These are phyloP conservation scores for Oncorhynchus mykiss DNA, from an alignment of 2,113 vertebrate species.

Conservation along the genomic window DNA sequence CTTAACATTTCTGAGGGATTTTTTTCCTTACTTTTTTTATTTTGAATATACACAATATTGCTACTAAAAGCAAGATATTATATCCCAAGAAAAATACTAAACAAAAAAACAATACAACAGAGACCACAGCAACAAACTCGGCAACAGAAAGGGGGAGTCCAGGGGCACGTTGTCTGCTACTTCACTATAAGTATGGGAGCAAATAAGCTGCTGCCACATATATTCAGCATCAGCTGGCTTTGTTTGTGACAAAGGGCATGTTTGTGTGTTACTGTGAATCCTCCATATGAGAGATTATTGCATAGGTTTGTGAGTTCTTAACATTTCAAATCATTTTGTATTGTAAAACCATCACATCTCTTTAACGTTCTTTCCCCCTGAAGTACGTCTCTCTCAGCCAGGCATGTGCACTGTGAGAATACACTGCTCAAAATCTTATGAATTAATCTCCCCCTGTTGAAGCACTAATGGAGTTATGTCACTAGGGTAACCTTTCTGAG, in stretches of 20 bases:
- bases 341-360: conserved; percentile 58
- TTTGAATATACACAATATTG: conserved; percentile 20
- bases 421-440: too few relatives aligned
- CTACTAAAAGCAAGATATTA: conserved; percentile 38
- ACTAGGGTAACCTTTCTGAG: conserved; percentile 5
- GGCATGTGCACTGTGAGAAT: too few relatives aligned
- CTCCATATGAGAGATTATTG: conserved; percentile 73
- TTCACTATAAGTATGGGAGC: conserved; percentile 45
- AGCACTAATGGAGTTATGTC: conserved; percentile 40
- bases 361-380: conserved; percentile 40
- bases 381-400: conserved; percentile 20
- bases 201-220: conserved; percentile 59
- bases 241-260: conserved; percentile 55
- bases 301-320: conserved; percentile 79
- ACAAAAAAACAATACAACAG: conserved; percentile 7
- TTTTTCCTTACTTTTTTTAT: conserved; percentile 41
- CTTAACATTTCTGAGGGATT: conserved; percentile 53
- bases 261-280: conserved; percentile 68
- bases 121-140: conserved; percentile 40
- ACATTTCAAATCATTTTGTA: conserved; percentile 70
- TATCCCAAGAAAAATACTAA: conserved; percentile 58
- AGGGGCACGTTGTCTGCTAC: conserved; percentile 30
- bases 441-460: neutral
- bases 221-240: conserved; percentile 61
- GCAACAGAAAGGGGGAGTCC: conserved; percentile 31